phyloP scores from a whole-genome alignment of 2,113 vertebrate species.

The Chascanopsetta lugubris region DNA sequence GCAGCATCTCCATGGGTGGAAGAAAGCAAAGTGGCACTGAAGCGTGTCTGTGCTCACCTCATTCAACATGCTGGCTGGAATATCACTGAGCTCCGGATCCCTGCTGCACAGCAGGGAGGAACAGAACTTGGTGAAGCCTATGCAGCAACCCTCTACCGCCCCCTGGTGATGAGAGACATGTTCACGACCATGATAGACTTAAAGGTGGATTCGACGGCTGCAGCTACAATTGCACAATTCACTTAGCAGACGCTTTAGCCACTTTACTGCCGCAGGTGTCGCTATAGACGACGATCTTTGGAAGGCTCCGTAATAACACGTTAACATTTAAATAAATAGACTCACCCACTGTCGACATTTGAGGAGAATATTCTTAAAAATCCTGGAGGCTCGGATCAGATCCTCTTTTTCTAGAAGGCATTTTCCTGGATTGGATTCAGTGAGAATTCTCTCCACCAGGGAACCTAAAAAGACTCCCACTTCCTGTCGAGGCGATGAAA shows the following conservation, averaged over 20 bases:
- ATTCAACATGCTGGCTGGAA: constrained; percentile 80
- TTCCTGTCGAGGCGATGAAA: constrained; percentile 67
- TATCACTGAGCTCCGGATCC: constrained; percentile 73
- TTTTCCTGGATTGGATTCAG: not conserved
- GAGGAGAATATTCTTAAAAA: constrained; percentile 88
- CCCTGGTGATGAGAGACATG: constrained; percentile 76
- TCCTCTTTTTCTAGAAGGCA: constrained; percentile 66
- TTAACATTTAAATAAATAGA: not conserved
- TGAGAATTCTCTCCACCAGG: constrained; percentile 80
- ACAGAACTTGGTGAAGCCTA: constrained; percentile 85
- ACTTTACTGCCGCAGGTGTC: no score
- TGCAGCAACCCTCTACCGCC: constrained; percentile 86
- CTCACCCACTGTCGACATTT: constrained; percentile 91
- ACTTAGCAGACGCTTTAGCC: no score
- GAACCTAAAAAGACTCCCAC: constrained; percentile 83
- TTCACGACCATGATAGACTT: no score
- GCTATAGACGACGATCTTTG: no score
- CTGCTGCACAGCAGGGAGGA: constrained; percentile 77
- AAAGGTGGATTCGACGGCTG: no score
- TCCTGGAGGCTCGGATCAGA: constrained; percentile 72
- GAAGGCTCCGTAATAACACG: no score
- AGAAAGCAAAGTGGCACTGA: not conserved
- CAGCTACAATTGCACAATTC: no score
- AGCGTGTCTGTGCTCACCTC: constrained; percentile 73
- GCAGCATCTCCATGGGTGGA: not conserved